These are phyloP conservation scores for Porites lutea DNA, from an alignment of 64 coral and sea anemone species.

Conservation along the genomic window DNA sequence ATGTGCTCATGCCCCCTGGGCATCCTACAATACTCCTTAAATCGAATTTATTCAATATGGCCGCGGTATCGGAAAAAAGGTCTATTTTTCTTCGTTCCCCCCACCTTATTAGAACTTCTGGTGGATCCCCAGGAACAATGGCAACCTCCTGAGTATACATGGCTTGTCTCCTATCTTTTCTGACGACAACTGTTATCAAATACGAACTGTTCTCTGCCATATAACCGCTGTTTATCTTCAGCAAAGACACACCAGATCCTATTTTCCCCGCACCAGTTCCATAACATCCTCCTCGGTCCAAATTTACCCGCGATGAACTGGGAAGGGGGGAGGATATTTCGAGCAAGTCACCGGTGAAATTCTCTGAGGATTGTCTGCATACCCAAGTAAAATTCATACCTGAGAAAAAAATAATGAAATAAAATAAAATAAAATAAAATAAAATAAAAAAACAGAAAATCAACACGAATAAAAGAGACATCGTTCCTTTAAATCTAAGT, in stretches of 20 bases:
- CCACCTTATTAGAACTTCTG: slow-evolving; percentile 17
- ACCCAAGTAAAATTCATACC: slow-evolving; percentile 48
- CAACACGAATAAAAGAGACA: too few species aligned
- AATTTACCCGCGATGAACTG: neutral
- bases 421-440: neutral
- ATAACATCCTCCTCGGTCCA: slow-evolving; percentile 52
- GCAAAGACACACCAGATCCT: neutral
- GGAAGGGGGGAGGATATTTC: slow-evolving; percentile 5
- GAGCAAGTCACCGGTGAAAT: neutral
- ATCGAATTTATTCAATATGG: too few species aligned
- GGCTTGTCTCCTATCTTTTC: slow-evolving; percentile 3
- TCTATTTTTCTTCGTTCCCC: neutral
- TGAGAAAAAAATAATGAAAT: too few species aligned
- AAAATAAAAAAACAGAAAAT: too few species aligned
- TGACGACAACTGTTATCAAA: slow-evolving; percentile 40
- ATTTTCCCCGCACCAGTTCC: slow-evolving; percentile 50
- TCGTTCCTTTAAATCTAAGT: too few species aligned
- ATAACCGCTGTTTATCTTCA: slow-evolving; percentile 26
- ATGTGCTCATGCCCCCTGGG: too few species aligned
- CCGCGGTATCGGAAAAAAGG: too few species aligned
- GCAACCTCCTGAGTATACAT: slow-evolving; percentile 28
- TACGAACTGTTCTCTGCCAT: slow-evolving; percentile 29
- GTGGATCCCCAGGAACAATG: neutral
- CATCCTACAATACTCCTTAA: too few species aligned
- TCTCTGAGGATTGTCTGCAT: slow-evolving; percentile 9